Evolutionary conservation across 2,113 vertebrate species (phyloP), one percentile per base, ranked within the genome.

Genomic region (Leuciscus idus): DNA sequence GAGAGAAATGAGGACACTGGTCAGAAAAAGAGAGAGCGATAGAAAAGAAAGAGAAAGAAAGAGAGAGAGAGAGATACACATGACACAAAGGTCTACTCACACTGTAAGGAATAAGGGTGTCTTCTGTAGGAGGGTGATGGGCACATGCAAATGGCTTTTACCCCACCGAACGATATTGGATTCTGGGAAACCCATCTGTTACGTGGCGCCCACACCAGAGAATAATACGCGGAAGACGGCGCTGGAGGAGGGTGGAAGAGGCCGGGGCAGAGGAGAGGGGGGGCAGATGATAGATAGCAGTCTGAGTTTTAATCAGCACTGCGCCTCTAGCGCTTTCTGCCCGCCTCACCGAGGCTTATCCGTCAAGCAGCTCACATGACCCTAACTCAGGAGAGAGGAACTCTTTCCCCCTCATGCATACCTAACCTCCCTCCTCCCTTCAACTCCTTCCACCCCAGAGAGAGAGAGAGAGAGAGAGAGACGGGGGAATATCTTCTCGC

Each of bases 181-280:
- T 86, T 89, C 85, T 87, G 88, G 88, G 88, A 89, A 86, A 86
- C 83, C 82, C 88, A 89, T 89, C 88, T 86, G 86, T 89, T 89
- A 87, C 77, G 57, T 80, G 81, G 72, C 59, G 57, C 68, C 84
- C 75, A 78, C 84, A 79, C 62, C 48, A 62, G 48, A 68, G 61
- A 79, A 84, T 68, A 74, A 79, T 79, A 73, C 11, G 81, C 52
- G 43, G 75, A 83, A 83, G 81, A 83, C 66, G 48, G 66, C 66
- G 81, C 81, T 83, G 48, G 81, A 72, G 81, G 81, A 72, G 83
- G 66, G 61, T 33, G 79, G 80, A 55, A 66, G 48, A 83, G 76
- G 74, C 52, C 10, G 33, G 26, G 68, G 70, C 19, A 39, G 72
- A 74, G 26, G 39, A 30, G 30, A 30, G 6, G 39, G 39, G 39